Base-by-base conservation (phyloP, 2,888 invertebrate genomes). In the Venusia cambrica region DNA sequence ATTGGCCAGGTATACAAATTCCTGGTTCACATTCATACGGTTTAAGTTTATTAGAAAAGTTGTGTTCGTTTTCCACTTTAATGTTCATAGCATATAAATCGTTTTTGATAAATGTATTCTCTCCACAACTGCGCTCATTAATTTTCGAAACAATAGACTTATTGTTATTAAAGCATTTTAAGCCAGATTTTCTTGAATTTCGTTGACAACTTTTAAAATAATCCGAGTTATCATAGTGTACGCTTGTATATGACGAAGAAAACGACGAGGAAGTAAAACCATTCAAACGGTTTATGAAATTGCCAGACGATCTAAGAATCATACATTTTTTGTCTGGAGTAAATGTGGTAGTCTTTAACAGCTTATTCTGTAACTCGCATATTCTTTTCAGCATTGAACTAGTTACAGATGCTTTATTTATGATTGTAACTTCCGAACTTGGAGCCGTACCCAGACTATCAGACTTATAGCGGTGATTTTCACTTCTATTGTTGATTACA, bases 21-120 rank as follows among this genome's bases (percentile, higher is more conserved):
- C 52, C 55, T 13, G 62, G 63, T 38, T 60, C 60, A 45, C 65
- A 61, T 51, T 67, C 64, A 35, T 63, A 62, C 1, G 57, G 57
- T 29, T 57, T 39, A 6, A 64, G 25, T 18, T 31, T 36, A 11
- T 44, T 11, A 18, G 11, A 6, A 7, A 16, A 29, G 32, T 17
- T 41, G 5, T 34, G 16, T 19, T 9, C 19, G 12, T 35, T 21
- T 12, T 35, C 15, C 12, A 45, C 24, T 39, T 48, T 34, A 7
- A 43, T 22, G 20, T 48, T 38, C 32, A 47, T 39, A 8, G 45
- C 40, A 29, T 37, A 45, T 37, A 39, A 32, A 25, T 29, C 36
- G 3, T 13, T 35, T 20, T 43, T 35, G 2, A 25, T 29, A 29
- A 35, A 38, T n/a, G 8, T 9, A 25, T 25, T 24, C 4, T 15